These are phyloP conservation scores for Heliconius hewitsoni DNA, from an alignment of 1,140 invertebrate genomes.

Conservation along the genomic window DNA sequence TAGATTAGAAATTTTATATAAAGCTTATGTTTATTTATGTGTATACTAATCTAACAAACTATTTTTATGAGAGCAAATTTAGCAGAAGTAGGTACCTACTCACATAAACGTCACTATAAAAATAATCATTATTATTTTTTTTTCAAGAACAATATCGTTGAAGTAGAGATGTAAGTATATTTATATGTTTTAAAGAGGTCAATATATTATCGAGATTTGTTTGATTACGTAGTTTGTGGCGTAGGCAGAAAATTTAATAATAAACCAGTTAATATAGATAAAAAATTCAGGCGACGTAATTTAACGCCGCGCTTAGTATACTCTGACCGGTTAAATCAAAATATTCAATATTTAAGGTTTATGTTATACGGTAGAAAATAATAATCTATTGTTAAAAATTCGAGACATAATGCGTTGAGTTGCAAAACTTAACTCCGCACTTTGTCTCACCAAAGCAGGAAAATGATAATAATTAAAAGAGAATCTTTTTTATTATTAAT, in stretches of 20 bases:
- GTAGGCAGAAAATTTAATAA: not conserved
- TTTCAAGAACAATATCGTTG: not conserved
- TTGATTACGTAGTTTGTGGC: not conserved
- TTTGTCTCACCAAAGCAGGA: too few relatives aligned
- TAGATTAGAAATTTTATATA: not conserved
- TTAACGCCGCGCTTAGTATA: too few relatives aligned
- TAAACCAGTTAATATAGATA: too few relatives aligned
- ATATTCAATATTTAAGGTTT: too few relatives aligned
- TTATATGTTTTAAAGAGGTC: conserved; percentile 8
- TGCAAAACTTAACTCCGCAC: too few relatives aligned
- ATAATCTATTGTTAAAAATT: too few relatives aligned
- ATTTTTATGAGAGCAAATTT: not conserved
- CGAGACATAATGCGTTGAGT: too few relatives aligned
- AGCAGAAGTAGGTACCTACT: not conserved
- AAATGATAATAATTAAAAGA: too few relatives aligned
- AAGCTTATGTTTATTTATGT: not conserved
- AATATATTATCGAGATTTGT: not conserved
- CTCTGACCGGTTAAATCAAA: too few relatives aligned
- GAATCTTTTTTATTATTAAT: too few relatives aligned
- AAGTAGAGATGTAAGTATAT: not conserved
- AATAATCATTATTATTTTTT: not conserved
- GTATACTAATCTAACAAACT: not conserved
- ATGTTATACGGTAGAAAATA: too few relatives aligned
- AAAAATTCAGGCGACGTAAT: too few relatives aligned
- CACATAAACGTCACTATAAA: not conserved